These are phyloP conservation scores for Perizoma affinitatum DNA, from an alignment of 2,888 invertebrate genomes.

Conservation along the genomic window DNA sequence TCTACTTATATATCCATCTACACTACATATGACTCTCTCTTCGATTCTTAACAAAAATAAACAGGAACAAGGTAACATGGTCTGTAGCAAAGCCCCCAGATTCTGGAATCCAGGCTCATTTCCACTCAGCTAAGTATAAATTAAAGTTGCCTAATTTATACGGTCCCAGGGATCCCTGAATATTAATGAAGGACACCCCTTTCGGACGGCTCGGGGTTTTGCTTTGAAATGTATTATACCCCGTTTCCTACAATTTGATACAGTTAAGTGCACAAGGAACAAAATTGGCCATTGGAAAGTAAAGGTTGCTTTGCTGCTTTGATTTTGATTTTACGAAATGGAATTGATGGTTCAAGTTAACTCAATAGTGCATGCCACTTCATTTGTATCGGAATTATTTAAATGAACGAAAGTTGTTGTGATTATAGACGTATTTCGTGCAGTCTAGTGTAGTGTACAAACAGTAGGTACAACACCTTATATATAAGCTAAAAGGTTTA, in stretches of 20 bases:
- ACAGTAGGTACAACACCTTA: too few species aligned
- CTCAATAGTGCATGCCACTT: background rate
- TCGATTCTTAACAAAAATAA: background rate
- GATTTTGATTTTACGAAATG: too few species aligned
- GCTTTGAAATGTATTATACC: constrained; percentile 14
- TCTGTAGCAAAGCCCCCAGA: constrained; percentile 11
- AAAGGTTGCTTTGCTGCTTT: background rate
- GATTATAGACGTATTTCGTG: too few species aligned
- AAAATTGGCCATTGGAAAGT: background rate
- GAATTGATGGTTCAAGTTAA: background rate
- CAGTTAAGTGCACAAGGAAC: background rate
- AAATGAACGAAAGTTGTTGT: too few species aligned
- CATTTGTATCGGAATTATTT: too few species aligned
- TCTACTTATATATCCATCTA: too few species aligned
- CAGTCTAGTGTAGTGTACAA: too few species aligned
- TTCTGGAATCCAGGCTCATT: constrained; percentile 7
- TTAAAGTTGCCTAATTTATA: constrained; percentile 17
- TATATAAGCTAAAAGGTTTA: too few species aligned
- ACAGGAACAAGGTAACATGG: background rate
- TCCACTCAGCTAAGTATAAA: constrained; percentile 15
- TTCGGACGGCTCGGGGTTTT: constrained; percentile 5
- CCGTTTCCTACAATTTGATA: constrained; percentile 10
- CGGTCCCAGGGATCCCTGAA: constrained; percentile 17
- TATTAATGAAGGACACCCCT: constrained; percentile 22
- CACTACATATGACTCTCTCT: too few species aligned